phyloP scores from a whole-genome alignment of 2,888 invertebrate species.

The Sipunculus nudus region DNA sequence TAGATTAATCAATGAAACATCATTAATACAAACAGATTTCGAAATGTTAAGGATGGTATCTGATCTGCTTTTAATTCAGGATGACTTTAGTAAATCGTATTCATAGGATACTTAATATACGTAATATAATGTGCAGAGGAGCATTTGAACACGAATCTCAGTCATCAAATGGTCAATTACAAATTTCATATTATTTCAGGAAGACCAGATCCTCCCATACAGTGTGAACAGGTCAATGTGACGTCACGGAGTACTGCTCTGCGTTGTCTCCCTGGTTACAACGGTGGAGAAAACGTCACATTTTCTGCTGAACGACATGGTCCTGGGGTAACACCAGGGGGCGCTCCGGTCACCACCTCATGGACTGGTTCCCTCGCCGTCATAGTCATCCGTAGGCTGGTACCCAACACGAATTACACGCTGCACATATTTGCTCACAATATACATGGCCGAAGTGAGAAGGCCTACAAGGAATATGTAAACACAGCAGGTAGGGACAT shows the following conservation, averaged over 20 bases:
- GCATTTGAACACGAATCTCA: too few relatives aligned
- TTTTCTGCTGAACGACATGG: conserved; percentile 7
- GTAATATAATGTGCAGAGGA: too few relatives aligned
- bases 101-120: too few relatives aligned
- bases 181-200: conserved; percentile 6
- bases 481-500: conserved; percentile 26
- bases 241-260: conserved; percentile 2
- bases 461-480: conserved; percentile 10
- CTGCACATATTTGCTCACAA: conserved; percentile 24
- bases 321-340: too few relatives aligned
- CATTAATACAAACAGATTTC: too few relatives aligned
- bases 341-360: too few relatives aligned
- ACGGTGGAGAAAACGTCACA: conserved; percentile 15
- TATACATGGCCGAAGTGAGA: conserved; percentile 17
- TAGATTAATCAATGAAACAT: too few relatives aligned
- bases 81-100: too few relatives aligned
- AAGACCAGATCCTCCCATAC: conserved; percentile 17
- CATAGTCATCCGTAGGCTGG: conserved; percentile 14
- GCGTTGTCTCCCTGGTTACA: conserved; percentile 21
- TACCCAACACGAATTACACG: conserved; percentile 22
- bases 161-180: too few relatives aligned
- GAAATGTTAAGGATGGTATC: too few relatives aligned
- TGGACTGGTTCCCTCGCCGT: too few relatives aligned
- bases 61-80: too few relatives aligned
- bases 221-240: conserved; percentile 11